phyloP scores from a whole-genome alignment of 2,113 vertebrate species.

The Leptobrachium leishanense region DNA sequence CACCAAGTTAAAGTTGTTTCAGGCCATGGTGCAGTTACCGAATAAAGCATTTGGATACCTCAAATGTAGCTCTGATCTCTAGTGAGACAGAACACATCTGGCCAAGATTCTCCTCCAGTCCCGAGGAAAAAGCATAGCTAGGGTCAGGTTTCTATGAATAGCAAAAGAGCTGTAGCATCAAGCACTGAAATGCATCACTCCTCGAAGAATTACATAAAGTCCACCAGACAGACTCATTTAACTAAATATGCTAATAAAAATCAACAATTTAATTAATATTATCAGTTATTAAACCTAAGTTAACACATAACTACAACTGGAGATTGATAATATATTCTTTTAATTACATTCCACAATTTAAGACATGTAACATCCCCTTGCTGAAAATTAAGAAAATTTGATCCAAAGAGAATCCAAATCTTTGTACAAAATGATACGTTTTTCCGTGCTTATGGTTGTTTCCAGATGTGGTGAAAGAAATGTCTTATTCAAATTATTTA shows the following conservation, averaged over 20 bases:
- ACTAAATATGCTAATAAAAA: neutral
- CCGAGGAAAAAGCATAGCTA: neutral
- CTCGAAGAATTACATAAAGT: neutral
- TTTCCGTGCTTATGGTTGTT: conserved; percentile 5
- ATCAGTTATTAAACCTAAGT: neutral
- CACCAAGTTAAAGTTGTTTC: too few relatives aligned
- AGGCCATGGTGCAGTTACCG: neutral
- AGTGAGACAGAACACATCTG: conserved; percentile 28
- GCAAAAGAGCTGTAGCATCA: neutral
- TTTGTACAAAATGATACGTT: conserved; percentile 13
- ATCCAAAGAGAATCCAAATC: conserved; percentile 5
- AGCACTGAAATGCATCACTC: conserved; percentile 5
- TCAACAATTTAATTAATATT: neutral
- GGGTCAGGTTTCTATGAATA: conserved; percentile 30
- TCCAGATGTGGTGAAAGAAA: conserved; percentile 47
- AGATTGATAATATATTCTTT: too few relatives aligned
- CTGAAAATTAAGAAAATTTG: conserved; percentile 11
- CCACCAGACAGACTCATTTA: neutral
- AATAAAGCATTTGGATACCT: neutral
- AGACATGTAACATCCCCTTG: neutral
- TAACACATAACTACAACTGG: too few relatives aligned
- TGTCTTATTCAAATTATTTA: conserved; percentile 47
- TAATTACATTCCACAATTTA: too few relatives aligned
- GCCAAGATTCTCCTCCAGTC: conserved; percentile 5
- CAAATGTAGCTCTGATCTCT: neutral